Evolutionary conservation across 2,888 invertebrate genomes (phyloP), one percentile per base, ranked within the genome.

Genomic region (Synanthedon tipuliformis): DNA sequence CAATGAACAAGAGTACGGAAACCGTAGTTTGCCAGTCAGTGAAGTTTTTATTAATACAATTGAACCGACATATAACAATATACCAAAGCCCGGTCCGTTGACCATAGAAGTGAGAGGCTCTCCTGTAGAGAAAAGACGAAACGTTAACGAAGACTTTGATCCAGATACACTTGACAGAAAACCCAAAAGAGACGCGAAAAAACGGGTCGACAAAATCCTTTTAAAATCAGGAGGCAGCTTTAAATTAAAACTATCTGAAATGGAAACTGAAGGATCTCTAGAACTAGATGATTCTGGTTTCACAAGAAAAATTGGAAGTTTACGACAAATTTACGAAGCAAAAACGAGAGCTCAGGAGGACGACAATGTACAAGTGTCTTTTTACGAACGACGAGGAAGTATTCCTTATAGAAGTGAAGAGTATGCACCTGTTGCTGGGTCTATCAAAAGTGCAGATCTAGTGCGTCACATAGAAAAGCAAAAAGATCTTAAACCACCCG

Each of bases 131-230:
- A 88, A 88, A 13, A 89, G 89, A 55, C 90, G 91, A 41, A 89
- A 91, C 51, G 90, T 92, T 57, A 91, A 90, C 11, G 94, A 93
- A 64, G 92, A 92, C 55, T 95, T 94, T 68, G 95, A 95, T 70
- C 94, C 95, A 0, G 95, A 95, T 62, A 95, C 95, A 1, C 84
- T 95, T 34, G 95, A 95, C 64, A 88, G 95, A 45, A 94, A 94
- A 68, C 92, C 93, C 1, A 81, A 72, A 56, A 70, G 69, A 45
- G 81, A 79, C 57, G 61, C 61, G 5, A 82, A 78, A 54, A 86
- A 86, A 63, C 73, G 81, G 7, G 81, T 88, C 0, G 88, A 88
- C 57, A 86, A 86, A 66, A 85, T 88, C 61, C 75, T 93, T 1
- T 72, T 94, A 0, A 89, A 90, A 60, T 91, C 93, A 12, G 92